Conservation (phyloP, 2,797 vertebrate genomes). For the Chelon auratus region DNA sequence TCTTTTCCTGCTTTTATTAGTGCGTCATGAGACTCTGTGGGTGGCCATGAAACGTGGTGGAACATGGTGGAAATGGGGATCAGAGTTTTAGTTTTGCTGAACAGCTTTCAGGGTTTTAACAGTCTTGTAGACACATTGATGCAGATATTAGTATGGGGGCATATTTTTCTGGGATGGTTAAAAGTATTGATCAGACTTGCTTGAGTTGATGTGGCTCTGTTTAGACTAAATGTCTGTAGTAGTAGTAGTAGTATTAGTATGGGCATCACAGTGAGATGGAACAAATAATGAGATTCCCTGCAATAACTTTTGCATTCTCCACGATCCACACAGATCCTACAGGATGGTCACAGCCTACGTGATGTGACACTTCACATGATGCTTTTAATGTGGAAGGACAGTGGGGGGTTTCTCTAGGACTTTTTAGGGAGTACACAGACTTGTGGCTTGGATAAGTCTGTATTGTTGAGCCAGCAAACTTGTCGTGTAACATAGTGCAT, state of each 20-base stretch:
- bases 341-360: no score
- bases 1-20: neutral
- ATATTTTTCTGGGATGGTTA: neutral
- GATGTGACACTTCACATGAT: no score
- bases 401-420: no score
- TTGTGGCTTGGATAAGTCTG: no score
- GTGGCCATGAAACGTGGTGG: neutral
- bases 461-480: no score
- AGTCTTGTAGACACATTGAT: neutral
- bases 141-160: neutral
- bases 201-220: constrained; percentile 16
- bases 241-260: neutral
- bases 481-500: no score
- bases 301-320: neutral
- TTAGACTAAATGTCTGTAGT: constrained; percentile 12
- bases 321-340: no score
- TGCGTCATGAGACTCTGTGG: neutral
- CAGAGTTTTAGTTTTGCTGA: neutral
- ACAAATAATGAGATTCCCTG: neutral
- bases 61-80: neutral
- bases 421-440: no score
- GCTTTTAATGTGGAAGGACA: no score
- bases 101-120: neutral
- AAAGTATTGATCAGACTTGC: neutral
- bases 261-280: neutral